Percentiles rank a stretch among this genome's conserved stretches.
Conservation (phyloP, 92 coral and sea anemone genomes). For the Zoanthus sociatus region DNA sequence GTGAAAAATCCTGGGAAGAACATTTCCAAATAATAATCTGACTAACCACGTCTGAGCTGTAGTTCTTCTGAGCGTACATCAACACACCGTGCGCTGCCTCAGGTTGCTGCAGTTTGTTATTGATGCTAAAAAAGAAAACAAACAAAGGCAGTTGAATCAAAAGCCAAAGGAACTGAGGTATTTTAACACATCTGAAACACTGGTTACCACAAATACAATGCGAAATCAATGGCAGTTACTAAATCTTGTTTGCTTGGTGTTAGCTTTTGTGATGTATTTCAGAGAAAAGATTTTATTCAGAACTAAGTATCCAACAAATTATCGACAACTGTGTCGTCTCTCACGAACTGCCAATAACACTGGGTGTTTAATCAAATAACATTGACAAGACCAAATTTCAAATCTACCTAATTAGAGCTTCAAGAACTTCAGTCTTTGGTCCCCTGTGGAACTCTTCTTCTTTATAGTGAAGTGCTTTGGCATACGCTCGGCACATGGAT, state of each 20-base stretch:
- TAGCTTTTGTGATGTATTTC: too few relatives aligned
- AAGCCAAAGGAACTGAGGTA: too few relatives aligned
- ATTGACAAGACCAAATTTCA: neutral
- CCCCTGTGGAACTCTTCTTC: constrained; percentile 97
- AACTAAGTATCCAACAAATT: too few relatives aligned
- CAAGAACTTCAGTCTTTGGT: constrained; percentile 94
- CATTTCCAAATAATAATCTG: neutral
- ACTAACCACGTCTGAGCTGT: constrained; percentile 93
- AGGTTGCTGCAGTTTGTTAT: constrained; percentile 98
- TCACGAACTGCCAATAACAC: too few relatives aligned
- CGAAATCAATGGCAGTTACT: too few relatives aligned
- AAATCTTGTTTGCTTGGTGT: too few relatives aligned
- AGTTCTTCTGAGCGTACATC: constrained; percentile 92
- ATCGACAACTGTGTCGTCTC: too few relatives aligned
- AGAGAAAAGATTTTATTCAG: too few relatives aligned
- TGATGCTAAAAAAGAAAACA: constrained; percentile 69
- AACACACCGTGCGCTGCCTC: constrained; percentile 99
- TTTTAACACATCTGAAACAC: too few relatives aligned
- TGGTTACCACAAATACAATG: too few relatives aligned
- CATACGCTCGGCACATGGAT: constrained; percentile 97
- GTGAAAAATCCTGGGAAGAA: too few relatives aligned
- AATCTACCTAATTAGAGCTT: constrained; percentile 87
- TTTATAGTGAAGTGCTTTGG: constrained; percentile 99
- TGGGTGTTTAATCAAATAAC: neutral
- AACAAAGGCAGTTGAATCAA: neutral